phyloP scores from a whole-genome alignment of 2,797 vertebrate genomes.

The Telmatherina bonti region DNA sequence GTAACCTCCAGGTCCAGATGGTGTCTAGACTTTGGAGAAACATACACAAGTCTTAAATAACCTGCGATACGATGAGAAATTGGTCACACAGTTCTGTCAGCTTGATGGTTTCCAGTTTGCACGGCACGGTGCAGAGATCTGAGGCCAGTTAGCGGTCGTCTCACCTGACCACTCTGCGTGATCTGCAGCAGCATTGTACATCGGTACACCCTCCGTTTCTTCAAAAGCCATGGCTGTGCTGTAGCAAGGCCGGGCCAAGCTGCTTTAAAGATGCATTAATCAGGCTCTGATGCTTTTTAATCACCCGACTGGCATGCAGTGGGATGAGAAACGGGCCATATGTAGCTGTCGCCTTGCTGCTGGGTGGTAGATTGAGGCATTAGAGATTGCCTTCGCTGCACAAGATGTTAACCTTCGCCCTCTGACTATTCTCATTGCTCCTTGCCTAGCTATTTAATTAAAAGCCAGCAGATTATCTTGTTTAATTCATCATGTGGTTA shows the following conservation, averaged over 20 bases:
- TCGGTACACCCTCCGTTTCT: conserved; percentile 36
- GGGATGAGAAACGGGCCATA: conserved; percentile 68
- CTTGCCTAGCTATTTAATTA: conserved; percentile 73
- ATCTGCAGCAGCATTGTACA: conserved; percentile 19
- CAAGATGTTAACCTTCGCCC: conserved; percentile 39
- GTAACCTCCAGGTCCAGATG: conserved; percentile 66
- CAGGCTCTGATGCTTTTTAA: conserved; percentile 68
- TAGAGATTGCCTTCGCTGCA: conserved; percentile 55
- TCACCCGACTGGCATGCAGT: conserved; percentile 51
- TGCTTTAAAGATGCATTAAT: conserved; percentile 69
- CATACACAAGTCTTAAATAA: conserved; percentile 40
- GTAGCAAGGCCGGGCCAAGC: conserved; percentile 45
- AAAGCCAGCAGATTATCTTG: conserved; percentile 73
- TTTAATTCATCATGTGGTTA: conserved; percentile 63
- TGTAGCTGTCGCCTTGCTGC: conserved; percentile 61
- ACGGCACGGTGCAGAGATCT: conserved; percentile 24
- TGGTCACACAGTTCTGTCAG: conserved; percentile 38
- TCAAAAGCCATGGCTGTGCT: conserved; percentile 59
- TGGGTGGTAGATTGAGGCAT: conserved; percentile 55
- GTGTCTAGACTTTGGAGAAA: conserved; percentile 74
- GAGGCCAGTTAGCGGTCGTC: conserved; percentile 49
- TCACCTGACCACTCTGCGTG: conserved; percentile 60
- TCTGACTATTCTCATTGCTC: conserved; percentile 44
- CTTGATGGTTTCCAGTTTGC: conserved; percentile 43
- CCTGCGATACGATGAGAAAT: conserved; percentile 42